A percentile compares a stretch with the other conserved stretches of the same genome.
Conservation (phyloP, 2,113 vertebrate genomes). For the Entosphenus tridentatus region DNA sequence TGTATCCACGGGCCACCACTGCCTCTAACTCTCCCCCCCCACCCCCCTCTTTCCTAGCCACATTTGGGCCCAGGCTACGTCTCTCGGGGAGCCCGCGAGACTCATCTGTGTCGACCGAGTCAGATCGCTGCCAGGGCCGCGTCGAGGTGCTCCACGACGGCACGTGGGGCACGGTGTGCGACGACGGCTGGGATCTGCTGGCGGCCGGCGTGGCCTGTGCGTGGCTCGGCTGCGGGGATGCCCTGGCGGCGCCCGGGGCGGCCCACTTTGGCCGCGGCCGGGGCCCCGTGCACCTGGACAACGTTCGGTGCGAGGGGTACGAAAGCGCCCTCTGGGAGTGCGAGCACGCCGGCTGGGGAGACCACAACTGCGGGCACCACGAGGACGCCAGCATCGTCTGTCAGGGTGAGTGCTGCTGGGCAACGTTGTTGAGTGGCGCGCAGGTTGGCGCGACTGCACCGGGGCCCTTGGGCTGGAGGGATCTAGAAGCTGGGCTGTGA, state of each 20-base stretch:
- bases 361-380: not conserved
- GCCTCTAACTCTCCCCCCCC: too few species aligned
- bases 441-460: too few species aligned
- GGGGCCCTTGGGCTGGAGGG: too few species aligned
- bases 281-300: slow-evolving; percentile 3
- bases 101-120: too few species aligned
- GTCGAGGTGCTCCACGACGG: not conserved
- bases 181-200: slow-evolving; percentile 2
- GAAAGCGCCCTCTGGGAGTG: not conserved
- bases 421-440: too few species aligned
- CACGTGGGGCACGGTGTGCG: slow-evolving; percentile 1
- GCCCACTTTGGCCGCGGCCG: not conserved
- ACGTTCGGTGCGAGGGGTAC: not conserved
- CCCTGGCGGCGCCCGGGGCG: not conserved
- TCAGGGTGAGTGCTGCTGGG: not conserved
- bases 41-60: too few species aligned
- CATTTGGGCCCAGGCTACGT: too few species aligned
- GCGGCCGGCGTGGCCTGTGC: not conserved
- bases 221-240: not conserved
- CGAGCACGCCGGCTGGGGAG: slow-evolving; percentile 2
- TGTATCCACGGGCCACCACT: too few species aligned
- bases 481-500: too few species aligned
- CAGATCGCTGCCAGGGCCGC: not conserved
- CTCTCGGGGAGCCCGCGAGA: too few species aligned
- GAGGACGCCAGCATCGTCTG: not conserved